Base-by-base conservation (phyloP, 2,797 vertebrate genomes). In the Lophius americanus region DNA sequence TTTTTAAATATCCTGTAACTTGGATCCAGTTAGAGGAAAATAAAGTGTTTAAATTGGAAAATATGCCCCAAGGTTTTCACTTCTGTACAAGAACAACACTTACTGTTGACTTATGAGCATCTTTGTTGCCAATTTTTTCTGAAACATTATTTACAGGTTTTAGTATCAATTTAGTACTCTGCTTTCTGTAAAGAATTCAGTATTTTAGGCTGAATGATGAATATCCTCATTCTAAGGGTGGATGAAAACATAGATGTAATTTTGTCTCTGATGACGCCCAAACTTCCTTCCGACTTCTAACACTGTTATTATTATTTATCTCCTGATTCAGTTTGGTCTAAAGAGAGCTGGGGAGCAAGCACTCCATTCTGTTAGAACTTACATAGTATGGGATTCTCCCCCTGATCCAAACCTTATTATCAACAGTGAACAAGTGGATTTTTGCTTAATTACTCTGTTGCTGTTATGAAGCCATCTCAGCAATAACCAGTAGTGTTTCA, bases 241-340 rank as follows among this genome's bases (percentile, higher is more conserved):
- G 23, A 23, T 23, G 23, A 23, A 23, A 23, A 23, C 23, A 23
- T 23, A 23, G 23, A 23, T 23, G 23, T 23, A 23, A 23, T 23
- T 78, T 76, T 79, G 79, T 65, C 2, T 2, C 78, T 63, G 63
- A 81, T 88, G 51, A 85, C 68, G 64, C 44, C 51, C 58, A 33
- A 32, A 23, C 60, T 63, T 86, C 76, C 67, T 75, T 63, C 50
- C 38, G 13, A 47, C 60, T 79, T 50, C 50, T 55, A 36, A 38
- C 35, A 33, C 56, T 77, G 57, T 82, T 76, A 61, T 73, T 80
- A 58, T 63, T 50, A 46, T 78, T 82, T 75, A 80, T 80, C 73
- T 71, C 60, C 44, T 68, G 71, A 62, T 75, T 74, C 73, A 38
- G 37, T 75, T 74, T 70, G 53, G 41, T 76, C 32, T 49, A 39